Evolutionary conservation across 2,888 invertebrate species (phyloP).

Genomic region (Spodoptera littoralis): DNA sequence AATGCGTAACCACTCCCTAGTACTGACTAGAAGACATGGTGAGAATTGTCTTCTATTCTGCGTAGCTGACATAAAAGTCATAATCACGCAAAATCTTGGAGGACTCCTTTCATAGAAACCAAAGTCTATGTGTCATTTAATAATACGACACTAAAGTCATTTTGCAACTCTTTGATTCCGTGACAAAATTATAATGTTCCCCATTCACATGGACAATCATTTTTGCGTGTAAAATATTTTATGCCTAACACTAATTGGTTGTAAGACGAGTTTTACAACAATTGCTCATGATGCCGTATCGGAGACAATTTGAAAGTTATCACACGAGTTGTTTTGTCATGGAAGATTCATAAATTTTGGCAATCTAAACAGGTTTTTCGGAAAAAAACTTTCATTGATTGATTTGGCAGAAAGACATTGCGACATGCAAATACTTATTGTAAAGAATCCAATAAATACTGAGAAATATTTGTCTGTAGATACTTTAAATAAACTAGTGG

Average conservation of each 20-base stretch:
- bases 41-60: too few relatives aligned
- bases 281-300: conserved; percentile 50
- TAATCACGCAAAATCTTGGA: too few relatives aligned
- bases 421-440: background rate
- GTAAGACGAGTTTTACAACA: conserved; percentile 52
- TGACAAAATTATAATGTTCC: conserved; percentile 29
- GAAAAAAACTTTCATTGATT: conserved; percentile 38
- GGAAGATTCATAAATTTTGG: conserved; percentile 44
- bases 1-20: too few relatives aligned
- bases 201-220: conserved; percentile 29
- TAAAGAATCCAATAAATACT: too few relatives aligned
- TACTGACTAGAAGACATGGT: too few relatives aligned
- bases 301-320: conserved; percentile 60
- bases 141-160: too few relatives aligned
- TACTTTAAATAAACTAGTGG: too few relatives aligned
- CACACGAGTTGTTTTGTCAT: conserved; percentile 51
- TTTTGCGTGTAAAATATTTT: conserved; percentile 50
- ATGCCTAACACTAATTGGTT: conserved; percentile 44
- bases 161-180: background rate
- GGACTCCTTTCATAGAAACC: too few relatives aligned
- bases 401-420: background rate
- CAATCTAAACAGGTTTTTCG: conserved; percentile 43
- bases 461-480: too few relatives aligned
- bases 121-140: too few relatives aligned
- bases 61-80: too few relatives aligned